phyloP scores from a whole-genome alignment of 2,797 vertebrate genomes.

The Caiman crocodilus region DNA sequence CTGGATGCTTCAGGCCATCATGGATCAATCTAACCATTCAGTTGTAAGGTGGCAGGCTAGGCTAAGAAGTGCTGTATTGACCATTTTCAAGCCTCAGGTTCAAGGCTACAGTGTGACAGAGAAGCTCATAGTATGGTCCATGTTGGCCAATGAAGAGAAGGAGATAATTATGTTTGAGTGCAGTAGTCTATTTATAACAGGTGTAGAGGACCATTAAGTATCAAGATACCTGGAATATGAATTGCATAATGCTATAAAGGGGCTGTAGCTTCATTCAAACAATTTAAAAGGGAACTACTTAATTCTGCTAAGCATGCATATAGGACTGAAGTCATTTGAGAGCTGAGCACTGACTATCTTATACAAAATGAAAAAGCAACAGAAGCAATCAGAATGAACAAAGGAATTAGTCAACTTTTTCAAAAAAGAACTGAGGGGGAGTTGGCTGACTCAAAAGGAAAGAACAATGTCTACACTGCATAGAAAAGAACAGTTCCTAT shows the following conservation, averaged over 20 bases:
- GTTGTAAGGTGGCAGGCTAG: too few relatives aligned
- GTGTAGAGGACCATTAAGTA: too few relatives aligned
- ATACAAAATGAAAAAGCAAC: background rate
- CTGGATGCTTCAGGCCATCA: too few relatives aligned
- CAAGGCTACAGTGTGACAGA: too few relatives aligned
- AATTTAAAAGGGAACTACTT: background rate
- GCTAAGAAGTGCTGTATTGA: too few relatives aligned
- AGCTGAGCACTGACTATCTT: background rate
- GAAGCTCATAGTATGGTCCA: background rate
- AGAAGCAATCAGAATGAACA: background rate
- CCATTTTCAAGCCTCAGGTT: too few relatives aligned
- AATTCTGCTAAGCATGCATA: background rate
- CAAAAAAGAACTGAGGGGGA: background rate
- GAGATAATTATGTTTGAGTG: too few relatives aligned
- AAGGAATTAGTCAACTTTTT: background rate
- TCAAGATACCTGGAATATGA: background rate
- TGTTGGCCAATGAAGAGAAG: background rate
- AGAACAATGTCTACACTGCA: background rate
- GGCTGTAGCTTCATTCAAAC: background rate
- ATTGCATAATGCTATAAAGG: background rate
- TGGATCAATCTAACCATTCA: too few relatives aligned
- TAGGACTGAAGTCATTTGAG: background rate
- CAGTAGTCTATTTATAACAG: too few relatives aligned
- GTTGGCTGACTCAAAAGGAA: background rate
- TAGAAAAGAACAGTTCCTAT: background rate